Base-by-base conservation (phyloP, 2,113 vertebrate species). In the Microtus montanus region DNA sequence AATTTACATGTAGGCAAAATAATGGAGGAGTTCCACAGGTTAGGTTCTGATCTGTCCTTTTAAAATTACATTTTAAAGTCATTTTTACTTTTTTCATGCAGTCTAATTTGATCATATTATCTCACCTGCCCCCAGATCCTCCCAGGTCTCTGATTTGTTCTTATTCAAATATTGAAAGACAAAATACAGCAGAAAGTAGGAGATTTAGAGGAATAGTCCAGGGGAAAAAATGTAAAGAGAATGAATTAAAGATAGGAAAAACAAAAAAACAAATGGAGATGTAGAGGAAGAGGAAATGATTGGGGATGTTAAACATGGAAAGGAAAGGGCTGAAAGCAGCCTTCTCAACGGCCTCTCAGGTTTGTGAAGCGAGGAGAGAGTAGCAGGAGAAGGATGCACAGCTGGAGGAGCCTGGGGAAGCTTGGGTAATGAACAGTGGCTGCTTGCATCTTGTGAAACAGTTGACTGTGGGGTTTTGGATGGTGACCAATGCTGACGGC, bases 401-500 rank as follows among this genome's bases (percentile, higher is more conserved):
- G 80, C 22, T 35, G 74, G 38, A 52, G 64, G 82, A 64, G 15
- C 41, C 4, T 5, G 38, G 6, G 14, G 30, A 35, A 19, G 24
- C 66, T n/a, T 0, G 0, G 68, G 26, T 24, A 19, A 20, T n/a
- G 7, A 2, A 19, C 8, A 82, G 30, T 0, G 11, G 78, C 87
- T 83, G 54, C 13, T 49, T 83, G 73, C 30, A 24, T 73, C 49
- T 15, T 47, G 26, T 24, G 70, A 71, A 83, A 26, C 13, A 68
- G 26, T 19, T 73, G 95, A 38, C 88, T 19, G 0, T 64, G 47
- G 86, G 12, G 12, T 85, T 88, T 75, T 91, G 93, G 82, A 52
- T 73, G 80, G 73, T 20, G 82, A 86, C 94, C 92, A 91, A 2
- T 77, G 93, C 90, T 89, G 78, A 94, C 77, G 44, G 49, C 90